Evolutionary conservation across 2,797 vertebrate genomes (phyloP).

Genomic region (Sitta carolinensis): DNA sequence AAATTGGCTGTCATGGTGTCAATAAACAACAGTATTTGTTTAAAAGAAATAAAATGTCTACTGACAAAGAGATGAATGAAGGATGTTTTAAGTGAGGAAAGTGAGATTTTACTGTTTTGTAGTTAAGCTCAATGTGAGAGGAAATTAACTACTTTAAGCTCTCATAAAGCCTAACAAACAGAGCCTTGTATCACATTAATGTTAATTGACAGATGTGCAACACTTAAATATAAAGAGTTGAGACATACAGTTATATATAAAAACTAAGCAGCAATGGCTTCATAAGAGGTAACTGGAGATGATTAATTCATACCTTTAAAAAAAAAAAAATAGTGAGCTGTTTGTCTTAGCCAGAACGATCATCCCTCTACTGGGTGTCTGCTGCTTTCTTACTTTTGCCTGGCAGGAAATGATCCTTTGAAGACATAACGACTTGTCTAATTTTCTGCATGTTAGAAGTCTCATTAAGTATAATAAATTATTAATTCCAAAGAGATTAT

Average conservation of each 20-base stretch:
- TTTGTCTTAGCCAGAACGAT: not conserved
- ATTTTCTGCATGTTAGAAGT: constrained; percentile 42
- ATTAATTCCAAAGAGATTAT: constrained; percentile 24
- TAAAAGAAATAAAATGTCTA: not conserved
- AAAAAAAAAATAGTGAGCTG: not conserved
- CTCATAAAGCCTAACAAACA: not conserved
- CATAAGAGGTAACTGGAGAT: not conserved
- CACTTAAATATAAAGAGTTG: not conserved
- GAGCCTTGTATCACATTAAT: not conserved
- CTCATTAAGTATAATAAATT: constrained; percentile 44
- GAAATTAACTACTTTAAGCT: not conserved
- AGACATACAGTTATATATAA: not conserved
- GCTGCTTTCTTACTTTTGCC: not conserved
- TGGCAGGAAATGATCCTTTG: constrained; percentile 25
- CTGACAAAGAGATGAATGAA: not conserved
- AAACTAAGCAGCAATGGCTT: not conserved
- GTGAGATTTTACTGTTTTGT: not conserved
- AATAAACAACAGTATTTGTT: not conserved
- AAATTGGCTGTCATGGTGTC: not conserved
- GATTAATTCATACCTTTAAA: not conserved
- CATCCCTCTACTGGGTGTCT: not conserved
- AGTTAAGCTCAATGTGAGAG: not conserved
- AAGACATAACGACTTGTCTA: not conserved
- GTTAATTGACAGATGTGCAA: not conserved
- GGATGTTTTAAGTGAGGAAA: not conserved